Evolutionary conservation across 2,888 invertebrate species (phyloP).

Genomic region (Drepana falcataria): DNA sequence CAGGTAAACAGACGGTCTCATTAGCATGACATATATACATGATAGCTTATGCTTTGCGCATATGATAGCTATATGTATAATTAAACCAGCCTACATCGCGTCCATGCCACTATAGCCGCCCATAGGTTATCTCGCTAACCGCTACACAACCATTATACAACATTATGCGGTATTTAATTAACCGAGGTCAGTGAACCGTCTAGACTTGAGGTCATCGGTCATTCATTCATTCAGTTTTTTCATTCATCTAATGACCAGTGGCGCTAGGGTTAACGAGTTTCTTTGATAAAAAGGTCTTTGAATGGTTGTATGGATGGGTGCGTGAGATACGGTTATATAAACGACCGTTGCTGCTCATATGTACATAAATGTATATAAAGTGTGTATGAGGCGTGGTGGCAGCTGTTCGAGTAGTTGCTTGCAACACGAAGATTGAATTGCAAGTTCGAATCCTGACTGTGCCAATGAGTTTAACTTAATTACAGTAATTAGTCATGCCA

Average conservation of each 20-base stretch:
- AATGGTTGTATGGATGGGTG: slow-evolving; percentile 1
- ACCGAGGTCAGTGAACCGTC: slow-evolving; percentile 32
- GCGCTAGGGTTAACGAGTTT: not conserved
- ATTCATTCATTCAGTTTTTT: slow-evolving; percentile 19
- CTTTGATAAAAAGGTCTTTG: not conserved
- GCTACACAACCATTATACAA: slow-evolving; percentile 11
- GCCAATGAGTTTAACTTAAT: too few species aligned
- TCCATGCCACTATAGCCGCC: not conserved
- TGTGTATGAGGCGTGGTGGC: too few species aligned
- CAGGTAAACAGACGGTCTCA: too few species aligned
- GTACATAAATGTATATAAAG: not conserved
- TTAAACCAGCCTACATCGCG: not conserved
- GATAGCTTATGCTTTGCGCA: too few species aligned
- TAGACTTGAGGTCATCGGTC: slow-evolving; percentile 35
- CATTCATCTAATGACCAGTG: not conserved
- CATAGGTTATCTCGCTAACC: slow-evolving; percentile 21
- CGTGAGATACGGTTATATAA: not conserved
- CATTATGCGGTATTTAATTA: slow-evolving; percentile 37
- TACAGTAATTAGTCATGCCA: too few species aligned
- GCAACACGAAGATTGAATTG: too few species aligned
- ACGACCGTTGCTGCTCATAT: not conserved
- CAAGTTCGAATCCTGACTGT: too few species aligned
- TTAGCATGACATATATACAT: too few species aligned
- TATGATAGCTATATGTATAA: too few species aligned
- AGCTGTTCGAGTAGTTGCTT: too few species aligned